phyloP scores from a whole-genome alignment of 2,888 invertebrate species.

The Eupithecia vulgata region DNA sequence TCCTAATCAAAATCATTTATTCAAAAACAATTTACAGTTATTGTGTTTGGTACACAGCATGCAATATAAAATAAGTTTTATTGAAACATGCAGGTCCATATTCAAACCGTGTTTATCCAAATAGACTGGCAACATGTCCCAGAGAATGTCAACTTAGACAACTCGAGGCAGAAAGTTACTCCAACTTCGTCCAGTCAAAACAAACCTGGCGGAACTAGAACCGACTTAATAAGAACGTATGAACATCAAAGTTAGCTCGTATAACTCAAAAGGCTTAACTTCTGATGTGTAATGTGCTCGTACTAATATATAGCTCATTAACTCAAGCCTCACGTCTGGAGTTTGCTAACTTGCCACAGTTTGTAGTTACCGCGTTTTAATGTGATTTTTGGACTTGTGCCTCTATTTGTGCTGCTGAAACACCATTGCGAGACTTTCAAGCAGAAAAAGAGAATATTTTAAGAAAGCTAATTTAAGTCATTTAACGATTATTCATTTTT shows the following conservation, averaged over 20 bases:
- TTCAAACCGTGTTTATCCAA: background rate
- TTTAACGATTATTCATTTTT: background rate
- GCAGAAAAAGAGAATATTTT: background rate
- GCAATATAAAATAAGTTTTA: background rate
- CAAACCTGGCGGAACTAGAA: constrained; percentile 16
- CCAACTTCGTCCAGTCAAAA: constrained; percentile 7
- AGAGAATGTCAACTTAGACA: constrained; percentile 1
- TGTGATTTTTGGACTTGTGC: constrained; percentile 20
- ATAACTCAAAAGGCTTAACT: constrained; percentile 66
- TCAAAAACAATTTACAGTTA: no score
- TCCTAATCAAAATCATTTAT: background rate
- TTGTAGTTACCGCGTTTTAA: constrained; percentile 34
- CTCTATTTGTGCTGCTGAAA: background rate
- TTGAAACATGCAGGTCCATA: background rate
- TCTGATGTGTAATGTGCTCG: constrained; percentile 56
- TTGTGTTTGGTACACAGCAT: no score
- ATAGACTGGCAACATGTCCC: background rate
- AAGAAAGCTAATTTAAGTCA: background rate
- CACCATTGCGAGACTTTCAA: background rate
- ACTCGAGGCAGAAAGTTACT: background rate
- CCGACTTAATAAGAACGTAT: constrained; percentile 44
- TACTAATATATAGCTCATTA: constrained; percentile 45
- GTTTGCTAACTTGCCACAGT: constrained; percentile 36
- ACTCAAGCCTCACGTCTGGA: constrained; percentile 38
- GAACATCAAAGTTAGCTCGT: constrained; percentile 67